Conservation (phyloP, 2,113 vertebrate species). For the Channa argus region DNA sequence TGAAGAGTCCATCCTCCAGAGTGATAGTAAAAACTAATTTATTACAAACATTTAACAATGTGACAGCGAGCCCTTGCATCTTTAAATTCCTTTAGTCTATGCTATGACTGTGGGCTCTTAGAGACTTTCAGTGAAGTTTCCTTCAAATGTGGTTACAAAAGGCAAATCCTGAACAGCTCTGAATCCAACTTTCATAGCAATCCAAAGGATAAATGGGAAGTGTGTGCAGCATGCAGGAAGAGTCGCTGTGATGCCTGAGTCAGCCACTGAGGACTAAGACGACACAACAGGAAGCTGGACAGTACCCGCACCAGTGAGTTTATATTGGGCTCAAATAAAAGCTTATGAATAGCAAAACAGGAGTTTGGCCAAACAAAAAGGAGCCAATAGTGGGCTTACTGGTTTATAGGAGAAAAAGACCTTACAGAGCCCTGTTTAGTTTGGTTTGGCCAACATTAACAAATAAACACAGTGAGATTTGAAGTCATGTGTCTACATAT, state of each 20-base stretch:
- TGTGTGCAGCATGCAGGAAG: conserved; percentile 42
- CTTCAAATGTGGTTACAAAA: background rate
- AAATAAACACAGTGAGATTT: too few relatives aligned
- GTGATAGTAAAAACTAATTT: background rate
- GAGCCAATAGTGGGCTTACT: background rate
- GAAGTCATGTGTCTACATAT: too few relatives aligned
- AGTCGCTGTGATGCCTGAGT: conserved; percentile 41
- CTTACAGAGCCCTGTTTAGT: too few relatives aligned
- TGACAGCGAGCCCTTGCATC: too few relatives aligned
- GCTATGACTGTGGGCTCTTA: background rate
- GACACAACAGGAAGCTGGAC: conserved; percentile 58
- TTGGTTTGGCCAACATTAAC: too few relatives aligned
- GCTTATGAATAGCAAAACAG: conserved; percentile 3
- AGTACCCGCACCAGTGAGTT: conserved; percentile 10
- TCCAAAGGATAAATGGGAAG: conserved; percentile 55
- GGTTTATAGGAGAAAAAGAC: background rate
- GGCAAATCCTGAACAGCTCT: conserved; percentile 23
- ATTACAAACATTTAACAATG: background rate
- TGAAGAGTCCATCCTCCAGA: too few relatives aligned
- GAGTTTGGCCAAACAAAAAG: background rate
- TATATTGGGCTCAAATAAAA: conserved; percentile 13
- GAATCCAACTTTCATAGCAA: conserved; percentile 7
- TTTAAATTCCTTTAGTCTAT: background rate
- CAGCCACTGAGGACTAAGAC: conserved; percentile 11
- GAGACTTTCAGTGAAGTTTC: background rate